Base-by-base conservation (phyloP, 2,888 invertebrate genomes). In the Corythucha ciliata region DNA sequence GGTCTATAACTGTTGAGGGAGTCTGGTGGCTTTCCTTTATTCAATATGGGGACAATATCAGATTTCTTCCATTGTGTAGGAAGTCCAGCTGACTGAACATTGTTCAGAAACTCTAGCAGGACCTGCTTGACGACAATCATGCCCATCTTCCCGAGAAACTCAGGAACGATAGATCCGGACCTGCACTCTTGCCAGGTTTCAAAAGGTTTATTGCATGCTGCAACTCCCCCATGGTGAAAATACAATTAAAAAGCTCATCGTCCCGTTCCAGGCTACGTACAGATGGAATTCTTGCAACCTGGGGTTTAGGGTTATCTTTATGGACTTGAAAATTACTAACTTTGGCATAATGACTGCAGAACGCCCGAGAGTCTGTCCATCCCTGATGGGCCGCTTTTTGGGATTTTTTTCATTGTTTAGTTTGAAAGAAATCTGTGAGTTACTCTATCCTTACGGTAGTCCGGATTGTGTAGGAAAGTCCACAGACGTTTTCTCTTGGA, bases 371-470 rank as follows among this genome's bases (percentile, higher is more conserved):
- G n/a, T n/a, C n/a, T n/a, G n/a, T n/a, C n/a, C n/a, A n/a, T n/a
- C n/a, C n/a, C n/a, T n/a, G n/a, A n/a, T n/a, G n/a, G n/a, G n/a
- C n/a, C n/a, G n/a, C n/a, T n/a, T n/a, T n/a, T n/a, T n/a, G n/a
- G n/a, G n/a, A n/a, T n/a, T n/a, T n/a, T n/a, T n/a, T n/a, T n/a
- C n/a, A n/a, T n/a, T n/a, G n/a, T n/a, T n/a, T n/a, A n/a, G n/a
- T n/a, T n/a, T n/a, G n/a, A 34, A 34, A 34, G 16, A 34, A 34
- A 34, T 34, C 18, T 34, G 34, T 34, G 34, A 6, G 34, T 34
- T 14, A 34, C 16, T 18, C 34, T 18, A 18, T 34, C 34, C 34
- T 10, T 34, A 16, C 34, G 34, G 18, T 34, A 34, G 34, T 34
- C 34, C 34, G 18, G 14, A 14, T 18, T 34, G 14, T 18, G 16